phyloP scores from a whole-genome alignment of 2,888 invertebrate species.

The Unio delphinus region DNA sequence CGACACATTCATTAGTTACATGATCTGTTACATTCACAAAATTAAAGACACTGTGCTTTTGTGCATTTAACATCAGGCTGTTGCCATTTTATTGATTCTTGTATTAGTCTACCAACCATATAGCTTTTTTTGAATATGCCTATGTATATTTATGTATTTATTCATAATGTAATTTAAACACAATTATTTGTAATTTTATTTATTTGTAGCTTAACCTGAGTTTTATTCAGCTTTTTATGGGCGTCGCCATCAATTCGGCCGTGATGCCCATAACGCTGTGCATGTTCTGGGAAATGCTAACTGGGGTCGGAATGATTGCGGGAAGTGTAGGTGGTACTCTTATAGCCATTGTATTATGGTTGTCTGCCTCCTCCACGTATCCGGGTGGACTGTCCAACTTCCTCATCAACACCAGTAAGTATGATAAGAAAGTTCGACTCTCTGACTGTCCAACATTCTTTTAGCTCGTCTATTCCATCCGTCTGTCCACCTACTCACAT shows the following conservation, averaged over 20 bases:
- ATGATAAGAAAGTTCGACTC: background rate
- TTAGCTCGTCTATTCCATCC: too few species aligned
- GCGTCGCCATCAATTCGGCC: conserved; percentile 70
- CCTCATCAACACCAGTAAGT: conserved; percentile 29
- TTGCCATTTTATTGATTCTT: background rate
- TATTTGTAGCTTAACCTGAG: conserved; percentile 60
- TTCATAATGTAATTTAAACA: background rate
- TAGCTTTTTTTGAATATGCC: too few species aligned
- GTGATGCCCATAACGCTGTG: conserved; percentile 68
- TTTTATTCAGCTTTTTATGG: conserved; percentile 71
- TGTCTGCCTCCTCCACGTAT: conserved; percentile 61
- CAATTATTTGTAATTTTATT: background rate
- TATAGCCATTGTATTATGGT: conserved; percentile 67
- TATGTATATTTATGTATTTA: too few species aligned
- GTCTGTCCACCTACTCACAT: too few species aligned
- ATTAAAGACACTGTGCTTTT: too few species aligned
- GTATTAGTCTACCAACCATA: background rate
- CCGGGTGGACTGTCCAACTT: conserved; percentile 58
- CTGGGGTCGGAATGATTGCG: conserved; percentile 63
- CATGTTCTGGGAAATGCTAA: conserved; percentile 69
- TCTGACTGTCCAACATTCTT: too few species aligned
- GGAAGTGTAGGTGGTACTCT: conserved; percentile 66
- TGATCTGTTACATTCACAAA: too few species aligned
- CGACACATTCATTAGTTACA: too few species aligned
- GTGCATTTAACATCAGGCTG: background rate